Evolutionary conservation across 2,888 invertebrate species (phyloP), one percentile per base, ranked within the genome.

Genomic region (Xestobium rufovillosum): DNA sequence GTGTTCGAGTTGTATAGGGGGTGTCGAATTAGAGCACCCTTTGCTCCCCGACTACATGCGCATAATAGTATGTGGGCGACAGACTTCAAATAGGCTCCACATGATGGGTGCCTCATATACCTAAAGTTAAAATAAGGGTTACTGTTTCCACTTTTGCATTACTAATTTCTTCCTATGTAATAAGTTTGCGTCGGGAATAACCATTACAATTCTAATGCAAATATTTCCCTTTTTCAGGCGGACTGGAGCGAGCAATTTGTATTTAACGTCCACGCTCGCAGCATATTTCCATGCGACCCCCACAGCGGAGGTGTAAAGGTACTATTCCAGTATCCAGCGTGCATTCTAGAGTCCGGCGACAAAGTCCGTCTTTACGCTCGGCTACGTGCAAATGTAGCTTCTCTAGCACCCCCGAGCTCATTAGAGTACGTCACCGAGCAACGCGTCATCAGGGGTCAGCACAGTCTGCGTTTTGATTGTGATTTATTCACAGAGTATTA

Each of bases 241-340:
- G 82, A 83, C 52, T 86, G 86, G 86, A 87, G 85, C 34, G 80
- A 84, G 47, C 80, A 85, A 57, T 89, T 84, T 58, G 84, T 86
- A 11, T 76, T 88, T 60, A 87, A 87, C 66, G 86, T 88, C 2
- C 83, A 84, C 60, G 85, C 85, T 0, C 75, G 81, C 14, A 86
- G 85, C 41, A 83, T 88, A 50, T 81, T 86, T 57, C 88, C 87
- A 1, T 88, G 88, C 62, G 85, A 83, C 49, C 79, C 78, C 2
- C 75, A 76, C 53, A 68, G 70, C 1, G 73, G 72, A 1, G 85
- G 85, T 1, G 76, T 88, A 9, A 73, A 81, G 0, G 87, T 85
- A 4, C 72, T 88, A 10, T 87, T 87, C 63, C 82, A 88, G 59
- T 89, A 89, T 65, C 88, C 88, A 0, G 75, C 80, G 33, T 89